phyloP scores from a whole-genome alignment of 1,140 invertebrate genomes.

The Lineus longissimus region DNA sequence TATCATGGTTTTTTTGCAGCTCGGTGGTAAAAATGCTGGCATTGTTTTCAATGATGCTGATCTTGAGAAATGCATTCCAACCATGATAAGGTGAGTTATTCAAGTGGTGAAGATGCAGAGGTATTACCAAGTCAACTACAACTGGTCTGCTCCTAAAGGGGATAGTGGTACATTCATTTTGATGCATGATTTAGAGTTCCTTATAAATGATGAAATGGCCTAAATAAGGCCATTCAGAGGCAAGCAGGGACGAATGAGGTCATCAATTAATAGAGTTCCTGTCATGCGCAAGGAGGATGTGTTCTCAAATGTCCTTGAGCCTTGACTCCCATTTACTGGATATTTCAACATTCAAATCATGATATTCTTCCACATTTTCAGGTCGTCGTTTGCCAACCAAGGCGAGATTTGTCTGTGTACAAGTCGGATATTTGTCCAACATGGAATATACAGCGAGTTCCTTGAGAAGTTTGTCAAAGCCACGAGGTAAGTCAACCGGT shows the following conservation, averaged over 20 bases:
- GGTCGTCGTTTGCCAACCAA: constrained; percentile 62
- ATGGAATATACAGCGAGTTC: constrained; percentile 55
- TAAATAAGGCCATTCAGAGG: not conserved
- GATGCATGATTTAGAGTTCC: too few relatives aligned
- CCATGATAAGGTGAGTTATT: constrained; percentile 49
- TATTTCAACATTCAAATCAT: too few relatives aligned
- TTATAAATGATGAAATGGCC: not conserved
- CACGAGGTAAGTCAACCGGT: constrained; percentile 49
- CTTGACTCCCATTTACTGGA: too few relatives aligned
- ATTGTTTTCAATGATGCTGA: constrained; percentile 60
- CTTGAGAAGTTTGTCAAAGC: constrained; percentile 54
- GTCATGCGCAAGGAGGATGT: too few relatives aligned
- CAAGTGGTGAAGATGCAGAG: not conserved
- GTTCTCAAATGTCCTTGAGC: too few relatives aligned
- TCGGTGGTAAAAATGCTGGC: constrained; percentile 64
- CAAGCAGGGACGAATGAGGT: too few relatives aligned
- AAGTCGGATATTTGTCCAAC: constrained; percentile 60
- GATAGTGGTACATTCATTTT: too few relatives aligned
- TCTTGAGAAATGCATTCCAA: constrained; percentile 54
- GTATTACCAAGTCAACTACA: too few relatives aligned
- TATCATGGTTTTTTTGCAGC: constrained; percentile 36
- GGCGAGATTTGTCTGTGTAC: constrained; percentile 63
- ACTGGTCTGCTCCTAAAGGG: too few relatives aligned
- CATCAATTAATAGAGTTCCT: too few relatives aligned
- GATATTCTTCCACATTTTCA: constrained; percentile 24